phyloP scores from a whole-genome alignment of 2,888 invertebrate species.

The Cephonodes hylas region DNA sequence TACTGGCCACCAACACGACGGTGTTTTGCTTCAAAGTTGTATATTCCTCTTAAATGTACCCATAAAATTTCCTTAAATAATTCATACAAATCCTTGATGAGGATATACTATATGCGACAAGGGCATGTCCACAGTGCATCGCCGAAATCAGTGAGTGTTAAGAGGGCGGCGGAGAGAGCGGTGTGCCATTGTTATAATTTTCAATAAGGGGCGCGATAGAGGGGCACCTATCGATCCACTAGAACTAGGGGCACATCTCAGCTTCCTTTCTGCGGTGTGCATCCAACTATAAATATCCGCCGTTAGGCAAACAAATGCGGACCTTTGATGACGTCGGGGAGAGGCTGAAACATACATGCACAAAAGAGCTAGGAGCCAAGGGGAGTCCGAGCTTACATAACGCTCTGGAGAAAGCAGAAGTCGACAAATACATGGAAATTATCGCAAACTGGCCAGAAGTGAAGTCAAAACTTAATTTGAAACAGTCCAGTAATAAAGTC shows the following conservation, averaged over 20 bases:
- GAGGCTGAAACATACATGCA: neutral
- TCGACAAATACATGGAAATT: too few relatives aligned
- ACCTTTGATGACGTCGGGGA: constrained; percentile 7
- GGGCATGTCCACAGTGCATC: constrained; percentile 63
- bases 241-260: constrained; percentile 52
- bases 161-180: constrained; percentile 66
- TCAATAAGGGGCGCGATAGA: constrained; percentile 80
- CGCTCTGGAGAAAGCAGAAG: too few relatives aligned
- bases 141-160: constrained; percentile 80
- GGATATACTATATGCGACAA: neutral
- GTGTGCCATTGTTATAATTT: constrained; percentile 82
- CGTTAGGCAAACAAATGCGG: constrained; percentile 41
- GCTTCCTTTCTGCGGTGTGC: constrained; percentile 63
- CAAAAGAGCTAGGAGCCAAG: neutral
- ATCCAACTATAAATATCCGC: constrained; percentile 71
- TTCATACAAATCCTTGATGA: too few relatives aligned
- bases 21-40: too few relatives aligned
- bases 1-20: too few relatives aligned
- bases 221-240: constrained; percentile 75
- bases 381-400: neutral
- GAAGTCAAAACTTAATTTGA: too few relatives aligned
- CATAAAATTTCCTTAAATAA: too few relatives aligned
- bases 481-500: too few relatives aligned
- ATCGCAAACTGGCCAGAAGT: too few relatives aligned
- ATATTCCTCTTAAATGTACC: too few relatives aligned